These are phyloP conservation scores for Pogonomyrmex barbatus DNA, from an alignment of 1,140 invertebrate genomes.

Conservation along the genomic window DNA sequence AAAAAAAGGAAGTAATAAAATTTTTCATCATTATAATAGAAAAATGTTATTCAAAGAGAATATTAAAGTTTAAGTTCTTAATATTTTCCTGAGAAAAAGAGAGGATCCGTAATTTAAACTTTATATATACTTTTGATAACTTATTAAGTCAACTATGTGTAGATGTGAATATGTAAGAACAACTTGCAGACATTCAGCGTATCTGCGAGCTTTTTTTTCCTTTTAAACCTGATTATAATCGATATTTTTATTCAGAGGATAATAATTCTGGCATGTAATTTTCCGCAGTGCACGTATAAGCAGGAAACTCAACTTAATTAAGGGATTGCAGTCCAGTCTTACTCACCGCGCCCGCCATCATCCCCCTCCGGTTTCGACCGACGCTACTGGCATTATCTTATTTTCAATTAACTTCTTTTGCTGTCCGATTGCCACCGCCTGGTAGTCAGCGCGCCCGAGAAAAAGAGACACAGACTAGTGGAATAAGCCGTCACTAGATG, in stretches of 20 bases:
- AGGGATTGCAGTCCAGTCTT: slow-evolving; percentile 67
- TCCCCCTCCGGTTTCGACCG: slow-evolving; percentile 30
- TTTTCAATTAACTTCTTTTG: slow-evolving; percentile 78
- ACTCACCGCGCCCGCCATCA: slow-evolving; percentile 11
- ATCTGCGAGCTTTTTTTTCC: neutral
- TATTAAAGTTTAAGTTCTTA: neutral
- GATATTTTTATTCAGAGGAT: slow-evolving; percentile 57
- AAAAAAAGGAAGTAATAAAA: neutral
- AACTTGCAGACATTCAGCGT: neutral
- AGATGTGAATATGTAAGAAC: neutral
- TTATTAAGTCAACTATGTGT: neutral
- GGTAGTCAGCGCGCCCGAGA: slow-evolving; percentile 39
- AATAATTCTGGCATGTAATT: slow-evolving; percentile 69
- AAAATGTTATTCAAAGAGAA: neutral
- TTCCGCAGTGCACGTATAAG: slow-evolving; percentile 42
- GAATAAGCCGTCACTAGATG: slow-evolving; percentile 35
- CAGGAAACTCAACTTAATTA: slow-evolving; percentile 72
- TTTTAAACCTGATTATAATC: slow-evolving; percentile 3
- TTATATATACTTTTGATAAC: slow-evolving; percentile 20
- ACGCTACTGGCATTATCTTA: slow-evolving; percentile 70
- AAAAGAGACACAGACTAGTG: slow-evolving; percentile 44
- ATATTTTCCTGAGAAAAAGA: neutral
- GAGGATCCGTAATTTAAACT: neutral
- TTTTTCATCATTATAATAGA: neutral
- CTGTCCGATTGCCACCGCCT: slow-evolving; percentile 67